These are phyloP conservation scores for Holotrichia oblita DNA, from an alignment of 1,140 invertebrate species.

Conservation along the genomic window DNA sequence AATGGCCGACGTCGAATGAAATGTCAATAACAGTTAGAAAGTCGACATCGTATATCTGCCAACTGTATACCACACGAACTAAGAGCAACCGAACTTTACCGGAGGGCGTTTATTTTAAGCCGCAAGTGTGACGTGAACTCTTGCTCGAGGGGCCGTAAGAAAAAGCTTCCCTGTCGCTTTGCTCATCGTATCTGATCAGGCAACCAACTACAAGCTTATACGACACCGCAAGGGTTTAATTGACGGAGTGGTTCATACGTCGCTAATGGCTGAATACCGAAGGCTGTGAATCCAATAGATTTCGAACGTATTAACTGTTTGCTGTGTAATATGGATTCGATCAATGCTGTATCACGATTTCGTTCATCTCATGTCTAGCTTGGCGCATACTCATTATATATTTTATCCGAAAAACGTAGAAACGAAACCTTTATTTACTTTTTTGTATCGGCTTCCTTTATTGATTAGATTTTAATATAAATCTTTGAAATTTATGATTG, in stretches of 20 bases:
- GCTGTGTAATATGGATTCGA: background rate
- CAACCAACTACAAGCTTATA: background rate
- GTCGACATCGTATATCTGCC: constrained; percentile 18
- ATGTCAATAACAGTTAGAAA: constrained; percentile 28
- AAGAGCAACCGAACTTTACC: background rate
- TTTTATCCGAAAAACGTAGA: no score
- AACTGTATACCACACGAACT: background rate
- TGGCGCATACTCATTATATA: background rate
- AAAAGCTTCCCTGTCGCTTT: background rate
- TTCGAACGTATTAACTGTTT: background rate
- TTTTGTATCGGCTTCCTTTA: no score
- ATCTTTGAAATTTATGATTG: no score
- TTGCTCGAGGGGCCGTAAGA: background rate
- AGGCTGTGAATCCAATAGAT: background rate
- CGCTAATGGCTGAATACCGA: background rate
- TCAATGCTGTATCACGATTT: no score
- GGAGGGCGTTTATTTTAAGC: constrained; percentile 17
- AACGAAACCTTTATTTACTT: no score
- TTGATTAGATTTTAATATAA: no score
- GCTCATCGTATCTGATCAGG: background rate
- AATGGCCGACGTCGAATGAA: background rate
- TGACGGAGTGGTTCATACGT: background rate
- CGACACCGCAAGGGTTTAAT: background rate
- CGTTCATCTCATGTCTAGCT: background rate
- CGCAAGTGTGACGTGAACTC: background rate